Base-by-base conservation (phyloP, 2,113 vertebrate species). In the Anolis sagrei region DNA sequence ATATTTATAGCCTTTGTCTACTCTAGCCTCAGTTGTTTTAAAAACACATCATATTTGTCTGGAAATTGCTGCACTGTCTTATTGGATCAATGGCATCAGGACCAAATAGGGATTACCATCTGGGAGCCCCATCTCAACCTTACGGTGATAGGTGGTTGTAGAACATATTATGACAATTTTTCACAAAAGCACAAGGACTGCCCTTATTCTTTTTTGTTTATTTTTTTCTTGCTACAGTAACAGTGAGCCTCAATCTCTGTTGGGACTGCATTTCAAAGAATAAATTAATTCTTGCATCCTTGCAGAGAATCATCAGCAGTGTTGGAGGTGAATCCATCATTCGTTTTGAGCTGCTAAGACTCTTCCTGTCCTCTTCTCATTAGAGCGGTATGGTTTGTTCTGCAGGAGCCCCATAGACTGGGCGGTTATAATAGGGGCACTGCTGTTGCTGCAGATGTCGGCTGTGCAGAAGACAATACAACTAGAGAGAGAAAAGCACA, bases 361-460 rank as follows among this genome's bases (percentile, higher is more conserved):
- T 32, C 58, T 29, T 85, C 23, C n/a, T 36, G 32, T 4, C 39
- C 11, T 72, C 51, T 32, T 11, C 58, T 86, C 39, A 86, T 74
- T 86, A 69, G 29, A 74, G 14, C 13, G 44, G 76, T 27, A 74
- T 2, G 14, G 0, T 36, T 80, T 86, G 84, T 58, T 74, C 84
- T 27, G 49, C 69, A 7, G 84, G 84, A 66, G 23, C 21, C 36
- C 49, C n/a, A 1, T 86, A 86, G 77, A 80, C 61, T 29, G 51
- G 80, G 13, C 58, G 70, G 69, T 80, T 74, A 74, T 80, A 80
- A 13, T 29, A 21, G 36, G 39, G 21, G 32, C 58, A 74, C 1
- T 49, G 29, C 19, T 74, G 69, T 16, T 77, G 51, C 14, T 7
- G 13, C 0, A 49, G 16, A 1, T 11, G 23, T 34, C 66, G 77